Evolutionary conservation across 2,888 invertebrate genomes (phyloP).

Genomic region (Hetaerina titia): DNA sequence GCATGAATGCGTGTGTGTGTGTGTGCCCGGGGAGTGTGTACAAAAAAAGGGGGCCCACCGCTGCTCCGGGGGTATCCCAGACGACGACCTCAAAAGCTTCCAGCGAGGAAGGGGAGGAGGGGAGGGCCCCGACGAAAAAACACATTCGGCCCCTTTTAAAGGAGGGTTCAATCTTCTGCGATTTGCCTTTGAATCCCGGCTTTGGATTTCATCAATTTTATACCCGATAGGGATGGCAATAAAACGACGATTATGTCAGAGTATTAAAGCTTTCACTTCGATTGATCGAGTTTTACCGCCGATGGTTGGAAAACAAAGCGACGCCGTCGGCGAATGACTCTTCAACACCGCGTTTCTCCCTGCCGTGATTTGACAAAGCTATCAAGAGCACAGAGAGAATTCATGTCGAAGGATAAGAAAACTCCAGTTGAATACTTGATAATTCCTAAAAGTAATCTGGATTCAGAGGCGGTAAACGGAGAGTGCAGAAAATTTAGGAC

Average conservation of each 20-base stretch:
- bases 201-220: neutral
- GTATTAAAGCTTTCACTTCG: neutral
- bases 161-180: conserved; percentile 10
- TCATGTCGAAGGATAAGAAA: too few species aligned
- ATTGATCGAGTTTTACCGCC: neutral
- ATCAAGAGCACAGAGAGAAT: too few species aligned
- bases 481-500: too few species aligned
- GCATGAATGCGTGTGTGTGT: neutral
- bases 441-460: too few species aligned
- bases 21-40: neutral
- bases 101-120: neutral
- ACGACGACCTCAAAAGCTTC: neutral
- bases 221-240: conserved; percentile 17
- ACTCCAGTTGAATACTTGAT: too few species aligned
- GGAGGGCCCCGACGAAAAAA: neutral
- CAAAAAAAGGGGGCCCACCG: neutral
- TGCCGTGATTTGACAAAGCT: too few species aligned
- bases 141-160: neutral
- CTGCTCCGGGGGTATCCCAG: neutral
- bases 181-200: conserved; percentile 10
- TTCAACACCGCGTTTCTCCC: too few species aligned
- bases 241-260: neutral
- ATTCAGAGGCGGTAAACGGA: too few species aligned
- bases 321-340: too few species aligned
- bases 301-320: neutral